phyloP scores from a whole-genome alignment of 1,140 invertebrate genomes.

The Pentalonia nigronervosa region DNA sequence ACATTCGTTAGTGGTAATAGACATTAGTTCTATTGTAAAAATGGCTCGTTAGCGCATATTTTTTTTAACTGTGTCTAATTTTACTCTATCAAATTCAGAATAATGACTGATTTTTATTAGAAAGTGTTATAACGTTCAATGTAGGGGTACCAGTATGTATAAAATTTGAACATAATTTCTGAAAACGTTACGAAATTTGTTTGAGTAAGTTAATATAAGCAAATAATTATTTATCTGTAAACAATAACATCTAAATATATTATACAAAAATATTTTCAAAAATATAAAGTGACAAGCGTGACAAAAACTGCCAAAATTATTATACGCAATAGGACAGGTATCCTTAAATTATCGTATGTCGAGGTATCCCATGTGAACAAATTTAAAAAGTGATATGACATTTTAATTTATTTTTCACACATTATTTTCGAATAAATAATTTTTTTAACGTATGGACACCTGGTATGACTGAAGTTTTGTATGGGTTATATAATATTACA shows the following conservation, averaged over 20 bases:
- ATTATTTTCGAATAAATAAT: background rate
- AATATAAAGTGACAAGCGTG: background rate
- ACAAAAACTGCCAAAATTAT: background rate
- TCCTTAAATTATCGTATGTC: background rate
- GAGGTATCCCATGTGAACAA: background rate
- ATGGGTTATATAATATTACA: background rate
- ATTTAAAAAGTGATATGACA: background rate
- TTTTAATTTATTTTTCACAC: background rate
- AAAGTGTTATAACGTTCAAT: background rate
- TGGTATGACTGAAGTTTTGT: background rate
- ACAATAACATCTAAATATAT: background rate
- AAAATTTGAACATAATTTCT: background rate
- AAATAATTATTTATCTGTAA: background rate
- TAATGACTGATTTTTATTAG: background rate
- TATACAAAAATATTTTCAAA: background rate
- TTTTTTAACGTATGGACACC: background rate
- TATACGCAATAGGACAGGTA: no score
- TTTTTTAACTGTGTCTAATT: background rate
- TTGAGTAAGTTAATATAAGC: background rate
- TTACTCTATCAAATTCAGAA: background rate
- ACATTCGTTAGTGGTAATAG: background rate
- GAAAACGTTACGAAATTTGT: background rate
- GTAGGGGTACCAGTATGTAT: background rate
- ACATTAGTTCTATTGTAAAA: background rate
- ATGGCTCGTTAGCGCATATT: background rate